phyloP scores from a whole-genome alignment of 2,888 invertebrate genomes.

The Serripes groenlandicus region DNA sequence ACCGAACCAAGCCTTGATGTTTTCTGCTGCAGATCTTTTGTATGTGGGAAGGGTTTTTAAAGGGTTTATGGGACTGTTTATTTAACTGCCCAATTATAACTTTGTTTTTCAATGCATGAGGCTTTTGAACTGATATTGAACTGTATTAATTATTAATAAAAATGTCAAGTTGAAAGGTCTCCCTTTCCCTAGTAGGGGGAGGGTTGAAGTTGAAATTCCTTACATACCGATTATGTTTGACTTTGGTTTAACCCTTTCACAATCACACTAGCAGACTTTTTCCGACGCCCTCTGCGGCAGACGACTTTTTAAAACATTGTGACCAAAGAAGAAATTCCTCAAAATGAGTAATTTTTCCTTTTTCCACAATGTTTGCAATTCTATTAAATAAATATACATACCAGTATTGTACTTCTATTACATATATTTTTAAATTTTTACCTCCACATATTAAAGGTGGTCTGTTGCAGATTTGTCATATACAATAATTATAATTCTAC shows the following conservation, averaged over 20 bases:
- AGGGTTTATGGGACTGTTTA: too few relatives aligned
- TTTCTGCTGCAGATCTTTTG: too few relatives aligned
- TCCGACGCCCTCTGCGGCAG: not conserved
- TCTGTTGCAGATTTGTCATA: too few relatives aligned
- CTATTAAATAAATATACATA: not conserved
- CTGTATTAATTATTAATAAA: slow-evolving; percentile 15
- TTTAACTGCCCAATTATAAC: slow-evolving; percentile 10
- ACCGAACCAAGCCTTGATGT: too few relatives aligned
- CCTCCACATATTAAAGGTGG: too few relatives aligned
- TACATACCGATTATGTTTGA: too few relatives aligned
- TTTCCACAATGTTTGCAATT: not conserved
- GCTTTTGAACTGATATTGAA: slow-evolving; percentile 13
- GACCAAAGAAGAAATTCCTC: not conserved
- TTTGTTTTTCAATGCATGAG: not conserved
- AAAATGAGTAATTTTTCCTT: not conserved
- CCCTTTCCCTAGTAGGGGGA: not conserved
- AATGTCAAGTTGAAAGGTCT: slow-evolving; percentile 19
- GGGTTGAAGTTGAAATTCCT: not conserved
- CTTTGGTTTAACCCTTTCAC: too few relatives aligned
- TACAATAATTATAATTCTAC: too few relatives aligned
- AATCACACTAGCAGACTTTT: not conserved
- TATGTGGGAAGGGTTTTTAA: too few relatives aligned
- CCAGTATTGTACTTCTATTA: too few relatives aligned
- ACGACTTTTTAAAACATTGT: not conserved
- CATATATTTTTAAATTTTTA: too few relatives aligned